Conservation (phyloP, 2,113 vertebrate genomes). For the Lanius ludovicianus region DNA sequence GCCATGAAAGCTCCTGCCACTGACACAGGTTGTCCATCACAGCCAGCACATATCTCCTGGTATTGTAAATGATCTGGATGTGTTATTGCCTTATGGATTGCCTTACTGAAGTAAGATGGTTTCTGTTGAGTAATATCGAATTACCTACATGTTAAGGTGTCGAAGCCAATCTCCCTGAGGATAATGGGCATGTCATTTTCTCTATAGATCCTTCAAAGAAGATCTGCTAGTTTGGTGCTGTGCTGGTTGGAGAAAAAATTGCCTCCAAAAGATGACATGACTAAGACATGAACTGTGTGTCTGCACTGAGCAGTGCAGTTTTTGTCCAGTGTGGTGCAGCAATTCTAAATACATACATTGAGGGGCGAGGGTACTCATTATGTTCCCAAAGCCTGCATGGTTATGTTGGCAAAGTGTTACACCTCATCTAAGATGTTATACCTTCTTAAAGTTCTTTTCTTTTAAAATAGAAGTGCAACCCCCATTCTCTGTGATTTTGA, state of each 20-base stretch:
- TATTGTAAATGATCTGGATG: neutral
- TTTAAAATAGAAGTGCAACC: neutral
- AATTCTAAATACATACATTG: neutral
- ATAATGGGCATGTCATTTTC: neutral
- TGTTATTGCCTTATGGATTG: neutral
- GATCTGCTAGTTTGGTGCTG: fast-evolving
- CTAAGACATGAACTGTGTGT: neutral
- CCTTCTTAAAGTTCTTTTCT: neutral
- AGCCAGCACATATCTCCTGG: neutral
- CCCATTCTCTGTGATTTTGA: neutral
- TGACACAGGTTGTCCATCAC: neutral
- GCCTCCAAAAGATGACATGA: neutral
- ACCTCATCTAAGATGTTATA: neutral
- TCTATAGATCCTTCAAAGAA: neutral
- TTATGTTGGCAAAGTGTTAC: neutral
- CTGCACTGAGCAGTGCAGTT: neutral
- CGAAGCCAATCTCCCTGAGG: neutral
- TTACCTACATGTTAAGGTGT: neutral
- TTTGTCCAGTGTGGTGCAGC: neutral
- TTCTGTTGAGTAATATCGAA: neutral
- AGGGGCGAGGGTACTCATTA: neutral
- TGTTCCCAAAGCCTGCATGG: neutral
- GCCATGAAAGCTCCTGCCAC: neutral
- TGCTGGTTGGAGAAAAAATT: neutral
- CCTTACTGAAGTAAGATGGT: neutral